Conservation (phyloP, 2,113 vertebrate genomes). For the Bambusicola thoracicus region DNA sequence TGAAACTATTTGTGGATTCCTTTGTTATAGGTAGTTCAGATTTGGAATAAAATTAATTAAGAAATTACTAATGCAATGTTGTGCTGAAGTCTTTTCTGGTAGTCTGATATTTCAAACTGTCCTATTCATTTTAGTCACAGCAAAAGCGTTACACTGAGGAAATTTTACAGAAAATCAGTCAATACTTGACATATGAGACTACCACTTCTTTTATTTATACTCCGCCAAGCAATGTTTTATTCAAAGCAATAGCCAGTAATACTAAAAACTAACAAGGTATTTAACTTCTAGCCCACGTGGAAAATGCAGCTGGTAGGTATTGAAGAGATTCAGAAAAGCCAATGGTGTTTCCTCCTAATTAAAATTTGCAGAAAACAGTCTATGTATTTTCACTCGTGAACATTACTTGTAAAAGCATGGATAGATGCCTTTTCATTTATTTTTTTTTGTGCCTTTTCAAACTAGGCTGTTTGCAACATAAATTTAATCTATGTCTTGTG, state of each 20-base stretch:
- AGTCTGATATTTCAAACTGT: neutral
- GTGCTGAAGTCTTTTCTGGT: neutral
- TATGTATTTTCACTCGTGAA: neutral
- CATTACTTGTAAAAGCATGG: neutral
- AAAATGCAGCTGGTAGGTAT: neutral
- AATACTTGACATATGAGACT: neutral
- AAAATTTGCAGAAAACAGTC: neutral
- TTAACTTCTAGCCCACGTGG: neutral
- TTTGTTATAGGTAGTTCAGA: neutral
- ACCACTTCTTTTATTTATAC: neutral
- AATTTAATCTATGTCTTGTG: neutral
- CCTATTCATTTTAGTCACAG: neutral
- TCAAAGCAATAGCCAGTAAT: neutral
- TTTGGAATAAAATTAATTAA: neutral
- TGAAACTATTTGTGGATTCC: neutral
- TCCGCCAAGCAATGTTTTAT: neutral
- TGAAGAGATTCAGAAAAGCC: neutral
- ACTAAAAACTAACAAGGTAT: neutral
- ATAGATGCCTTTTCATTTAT: neutral
- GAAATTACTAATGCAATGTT: neutral
- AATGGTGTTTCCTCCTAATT: neutral
- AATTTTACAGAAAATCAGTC: neutral
- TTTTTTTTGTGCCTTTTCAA: too few species aligned
- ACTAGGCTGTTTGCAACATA: neutral
- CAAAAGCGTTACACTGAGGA: neutral